These are phyloP conservation scores for Aethes cnicana DNA, from an alignment of 2,888 invertebrate genomes.

Conservation along the genomic window DNA sequence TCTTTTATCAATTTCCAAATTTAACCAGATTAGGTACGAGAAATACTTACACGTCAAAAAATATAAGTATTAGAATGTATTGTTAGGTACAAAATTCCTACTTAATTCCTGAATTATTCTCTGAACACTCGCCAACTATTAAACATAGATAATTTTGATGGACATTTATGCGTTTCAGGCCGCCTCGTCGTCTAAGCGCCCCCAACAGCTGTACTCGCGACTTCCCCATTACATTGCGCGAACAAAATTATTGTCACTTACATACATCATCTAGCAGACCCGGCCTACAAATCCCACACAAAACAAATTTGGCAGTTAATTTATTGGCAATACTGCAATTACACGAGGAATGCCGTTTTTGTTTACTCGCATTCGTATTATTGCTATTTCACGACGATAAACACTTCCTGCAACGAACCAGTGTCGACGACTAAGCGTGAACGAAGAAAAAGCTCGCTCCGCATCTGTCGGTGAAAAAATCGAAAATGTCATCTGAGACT, in stretches of 20 bases:
- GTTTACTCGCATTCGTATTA: slow-evolving; percentile 62
- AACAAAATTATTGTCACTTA: slow-evolving; percentile 45
- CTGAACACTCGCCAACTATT: slow-evolving; percentile 34
- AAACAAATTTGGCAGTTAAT: slow-evolving; percentile 59
- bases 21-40: no score
- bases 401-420: slow-evolving; percentile 17
- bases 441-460: no score
- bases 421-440: no score
- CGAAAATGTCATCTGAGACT: slow-evolving; percentile 32
- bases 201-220: slow-evolving; percentile 32
- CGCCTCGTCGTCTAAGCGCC: slow-evolving; percentile 39
- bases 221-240: slow-evolving; percentile 22
- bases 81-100: not conserved
- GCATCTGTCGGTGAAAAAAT: slow-evolving; percentile 33
- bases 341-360: slow-evolving; percentile 52
- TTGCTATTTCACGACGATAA: slow-evolving; percentile 15
- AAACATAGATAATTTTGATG: slow-evolving; percentile 51
- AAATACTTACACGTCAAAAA: no score
- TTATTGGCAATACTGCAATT: slow-evolving; percentile 54
- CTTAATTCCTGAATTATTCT: not conserved
- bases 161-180: slow-evolving; percentile 47
- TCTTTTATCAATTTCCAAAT: no score
- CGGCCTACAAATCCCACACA: slow-evolving; percentile 46
- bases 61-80: not conserved
- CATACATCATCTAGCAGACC: no score